Evolutionary conservation across 2,113 vertebrate species (phyloP).

Genomic region (Bos indicus): DNA sequence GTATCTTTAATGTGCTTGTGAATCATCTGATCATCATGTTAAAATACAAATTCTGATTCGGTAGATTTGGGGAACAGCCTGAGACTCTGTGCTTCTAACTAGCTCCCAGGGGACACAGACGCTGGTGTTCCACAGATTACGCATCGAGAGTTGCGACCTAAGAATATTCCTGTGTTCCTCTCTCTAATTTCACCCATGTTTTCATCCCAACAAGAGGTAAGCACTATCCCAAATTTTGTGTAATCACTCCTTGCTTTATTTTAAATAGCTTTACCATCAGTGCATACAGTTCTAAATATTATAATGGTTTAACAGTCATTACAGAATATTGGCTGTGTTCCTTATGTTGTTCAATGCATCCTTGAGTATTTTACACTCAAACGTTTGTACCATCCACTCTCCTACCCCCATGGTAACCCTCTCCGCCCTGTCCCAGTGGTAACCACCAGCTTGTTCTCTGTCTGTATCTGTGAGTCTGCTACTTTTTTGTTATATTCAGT

Average conservation of each 20-base stretch:
- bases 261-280: background rate
- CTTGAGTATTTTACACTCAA: background rate
- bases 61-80: background rate
- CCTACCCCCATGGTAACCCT: background rate
- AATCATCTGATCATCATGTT: background rate
- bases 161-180: background rate
- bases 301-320: background rate
- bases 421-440: accelerated
- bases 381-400: background rate
- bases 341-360: background rate
- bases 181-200: too few species aligned
- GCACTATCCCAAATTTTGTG: background rate
- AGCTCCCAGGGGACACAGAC: background rate
- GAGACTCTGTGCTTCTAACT: background rate
- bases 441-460: background rate
- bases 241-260: background rate
- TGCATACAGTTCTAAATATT: background rate
- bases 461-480: background rate
- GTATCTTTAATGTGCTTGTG: background rate
- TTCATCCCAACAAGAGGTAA: background rate
- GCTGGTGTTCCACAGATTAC: background rate
- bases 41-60: background rate
- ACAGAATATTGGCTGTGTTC: background rate
- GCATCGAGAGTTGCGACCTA: accelerated
- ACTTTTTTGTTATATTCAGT: background rate